These are phyloP conservation scores for Origma solitaria DNA, from an alignment of 2,113 vertebrate genomes.

Conservation along the genomic window DNA sequence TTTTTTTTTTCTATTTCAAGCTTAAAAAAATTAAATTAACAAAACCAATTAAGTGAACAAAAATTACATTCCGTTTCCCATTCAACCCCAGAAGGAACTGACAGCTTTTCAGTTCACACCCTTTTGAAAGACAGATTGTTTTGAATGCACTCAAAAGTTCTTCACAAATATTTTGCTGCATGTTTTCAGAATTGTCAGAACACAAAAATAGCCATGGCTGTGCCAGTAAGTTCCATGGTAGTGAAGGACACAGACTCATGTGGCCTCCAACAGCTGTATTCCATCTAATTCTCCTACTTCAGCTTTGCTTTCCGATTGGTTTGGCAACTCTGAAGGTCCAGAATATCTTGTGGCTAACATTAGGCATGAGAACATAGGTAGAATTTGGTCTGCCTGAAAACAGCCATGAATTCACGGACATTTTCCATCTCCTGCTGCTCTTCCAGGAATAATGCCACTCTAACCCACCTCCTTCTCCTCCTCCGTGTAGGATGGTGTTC, in stretches of 20 bases:
- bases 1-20: neutral
- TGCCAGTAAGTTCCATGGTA: neutral
- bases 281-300: conserved; percentile 22
- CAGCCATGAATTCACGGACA: neutral
- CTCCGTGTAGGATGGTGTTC: neutral
- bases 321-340: neutral
- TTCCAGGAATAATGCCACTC: neutral
- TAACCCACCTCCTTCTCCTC: neutral
- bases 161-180: neutral
- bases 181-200: conserved; percentile 10
- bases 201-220: neutral
- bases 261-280: conserved; percentile 28
- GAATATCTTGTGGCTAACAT: neutral
- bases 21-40: neutral
- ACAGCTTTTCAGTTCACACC: neutral
- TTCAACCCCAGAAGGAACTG: neutral
- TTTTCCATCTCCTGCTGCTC: neutral
- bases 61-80: neutral
- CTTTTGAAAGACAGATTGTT: neutral
- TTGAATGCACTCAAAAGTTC: neutral
- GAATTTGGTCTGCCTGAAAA: neutral
- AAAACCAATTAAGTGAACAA: neutral
- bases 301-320: neutral
- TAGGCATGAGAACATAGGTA: neutral
- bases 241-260: neutral